Conservation (phyloP, 2,113 vertebrate species). For the Strix uralensis region DNA sequence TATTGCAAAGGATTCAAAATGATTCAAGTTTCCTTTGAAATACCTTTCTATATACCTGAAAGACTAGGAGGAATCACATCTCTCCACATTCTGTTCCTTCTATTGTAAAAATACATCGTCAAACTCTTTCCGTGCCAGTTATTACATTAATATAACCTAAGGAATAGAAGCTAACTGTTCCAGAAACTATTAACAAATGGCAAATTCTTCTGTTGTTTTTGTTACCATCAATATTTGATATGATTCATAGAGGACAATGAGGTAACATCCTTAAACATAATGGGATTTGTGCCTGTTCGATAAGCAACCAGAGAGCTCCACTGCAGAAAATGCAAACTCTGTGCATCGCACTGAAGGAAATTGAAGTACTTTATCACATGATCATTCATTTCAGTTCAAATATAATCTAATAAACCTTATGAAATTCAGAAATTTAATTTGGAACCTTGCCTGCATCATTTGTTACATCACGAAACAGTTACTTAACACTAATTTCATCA, state of each 20-base stretch:
- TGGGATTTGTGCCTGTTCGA: neutral
- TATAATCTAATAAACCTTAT: neutral
- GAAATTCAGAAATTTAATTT: neutral
- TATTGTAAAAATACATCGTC: neutral
- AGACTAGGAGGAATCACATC: neutral
- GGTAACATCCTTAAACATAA: neutral
- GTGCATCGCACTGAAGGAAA: neutral
- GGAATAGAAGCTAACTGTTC: neutral
- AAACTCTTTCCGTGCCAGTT: neutral
- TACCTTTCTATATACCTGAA: neutral
- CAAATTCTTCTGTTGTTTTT: neutral
- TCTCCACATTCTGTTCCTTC: neutral
- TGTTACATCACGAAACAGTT: neutral
- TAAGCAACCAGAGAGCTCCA: neutral
- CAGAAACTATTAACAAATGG: neutral
- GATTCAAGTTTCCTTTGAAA: neutral
- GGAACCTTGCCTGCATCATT: neutral
- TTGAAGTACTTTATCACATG: neutral
- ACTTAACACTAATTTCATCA: neutral
- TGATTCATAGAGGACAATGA: neutral
- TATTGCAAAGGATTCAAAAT: neutral
- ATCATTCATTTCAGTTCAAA: neutral
- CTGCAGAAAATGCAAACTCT: neutral
- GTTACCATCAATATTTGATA: neutral
- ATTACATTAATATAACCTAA: neutral